These are phyloP conservation scores for Zeuzera pyrina DNA, from an alignment of 2,888 invertebrate genomes.

Conservation along the genomic window DNA sequence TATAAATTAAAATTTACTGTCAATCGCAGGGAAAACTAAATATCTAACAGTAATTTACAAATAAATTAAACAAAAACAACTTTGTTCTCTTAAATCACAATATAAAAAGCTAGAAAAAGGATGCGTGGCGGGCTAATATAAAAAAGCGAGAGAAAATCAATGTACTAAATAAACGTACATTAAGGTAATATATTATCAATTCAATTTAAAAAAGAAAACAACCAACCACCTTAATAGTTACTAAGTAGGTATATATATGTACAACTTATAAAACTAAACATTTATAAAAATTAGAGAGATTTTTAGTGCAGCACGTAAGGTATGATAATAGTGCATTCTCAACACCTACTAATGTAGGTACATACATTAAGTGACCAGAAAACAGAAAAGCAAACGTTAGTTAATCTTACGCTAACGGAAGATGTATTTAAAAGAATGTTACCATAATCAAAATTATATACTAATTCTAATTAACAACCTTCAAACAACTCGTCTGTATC, in stretches of 20 bases:
- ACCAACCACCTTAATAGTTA: conserved; percentile 50
- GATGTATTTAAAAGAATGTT: conserved; percentile 31
- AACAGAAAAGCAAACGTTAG: conserved; percentile 16
- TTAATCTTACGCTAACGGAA: conserved; percentile 34
- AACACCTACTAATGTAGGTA: conserved; percentile 10
- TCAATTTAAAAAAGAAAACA: conserved; percentile 48
- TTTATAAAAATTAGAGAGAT: conserved; percentile 56
- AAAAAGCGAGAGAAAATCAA: conserved; percentile 32
- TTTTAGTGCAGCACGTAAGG: conserved; percentile 38
- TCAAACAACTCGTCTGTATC: conserved; percentile 47
- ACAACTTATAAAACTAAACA: conserved; percentile 45
- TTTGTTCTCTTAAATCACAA: conserved; percentile 66
- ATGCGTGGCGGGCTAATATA: conserved; percentile 17
- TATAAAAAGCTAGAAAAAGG: conserved; percentile 35
- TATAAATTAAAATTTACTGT: background rate
- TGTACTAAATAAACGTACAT: conserved; percentile 22
- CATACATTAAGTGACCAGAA: conserved; percentile 40
- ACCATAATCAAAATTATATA: conserved; percentile 35
- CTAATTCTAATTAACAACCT: conserved; percentile 63
- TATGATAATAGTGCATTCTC: conserved; percentile 19
- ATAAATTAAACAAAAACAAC: conserved; percentile 72
- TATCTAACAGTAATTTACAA: conserved; percentile 43
- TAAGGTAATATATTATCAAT: conserved; percentile 55
- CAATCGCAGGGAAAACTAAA: conserved; percentile 25
- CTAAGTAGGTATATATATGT: conserved; percentile 55